Conservation (phyloP, 2,888 invertebrate genomes). For the Diloba caeruleocephala region DNA sequence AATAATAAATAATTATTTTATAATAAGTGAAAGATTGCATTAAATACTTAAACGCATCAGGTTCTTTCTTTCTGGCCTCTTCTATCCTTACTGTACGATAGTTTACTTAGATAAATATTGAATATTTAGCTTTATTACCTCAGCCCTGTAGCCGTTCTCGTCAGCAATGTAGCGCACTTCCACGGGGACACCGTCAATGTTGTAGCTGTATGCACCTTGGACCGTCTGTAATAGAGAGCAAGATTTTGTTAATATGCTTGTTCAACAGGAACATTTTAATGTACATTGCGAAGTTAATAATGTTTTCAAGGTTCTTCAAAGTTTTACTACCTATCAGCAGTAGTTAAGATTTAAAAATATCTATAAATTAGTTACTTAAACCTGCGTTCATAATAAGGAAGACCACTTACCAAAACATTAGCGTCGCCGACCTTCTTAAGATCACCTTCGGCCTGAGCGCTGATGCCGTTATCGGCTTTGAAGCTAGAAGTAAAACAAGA, state of each 20-base stretch:
- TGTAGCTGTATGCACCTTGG: slow-evolving; percentile 86
- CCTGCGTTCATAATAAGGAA: not conserved
- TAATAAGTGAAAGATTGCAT: not conserved
- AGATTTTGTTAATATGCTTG: not conserved
- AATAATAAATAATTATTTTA: not conserved
- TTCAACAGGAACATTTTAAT: no score
- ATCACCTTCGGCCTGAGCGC: slow-evolving; percentile 82
- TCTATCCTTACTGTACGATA: not conserved
- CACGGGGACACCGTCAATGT: slow-evolving; percentile 89
- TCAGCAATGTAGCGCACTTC: slow-evolving; percentile 90
- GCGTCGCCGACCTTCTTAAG: slow-evolving; percentile 78
- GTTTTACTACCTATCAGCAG: no score
- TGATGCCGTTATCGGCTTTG: slow-evolving; percentile 89
- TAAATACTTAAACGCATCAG: not conserved
- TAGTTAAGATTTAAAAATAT: no score
- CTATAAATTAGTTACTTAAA: no score
- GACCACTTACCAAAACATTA: slow-evolving; percentile 64
- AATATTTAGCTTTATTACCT: slow-evolving; percentile 66
- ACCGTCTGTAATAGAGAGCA: slow-evolving; percentile 63
- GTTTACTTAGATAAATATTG: not conserved
- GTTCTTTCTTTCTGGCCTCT: not conserved
- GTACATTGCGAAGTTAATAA: no score
- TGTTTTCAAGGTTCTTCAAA: no score
- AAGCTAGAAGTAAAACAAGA: slow-evolving; percentile 70
- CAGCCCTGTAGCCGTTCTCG: slow-evolving; percentile 91